These are phyloP conservation scores for Cydia pomonella DNA, from an alignment of 1,140 invertebrate genomes.

Conservation along the genomic window DNA sequence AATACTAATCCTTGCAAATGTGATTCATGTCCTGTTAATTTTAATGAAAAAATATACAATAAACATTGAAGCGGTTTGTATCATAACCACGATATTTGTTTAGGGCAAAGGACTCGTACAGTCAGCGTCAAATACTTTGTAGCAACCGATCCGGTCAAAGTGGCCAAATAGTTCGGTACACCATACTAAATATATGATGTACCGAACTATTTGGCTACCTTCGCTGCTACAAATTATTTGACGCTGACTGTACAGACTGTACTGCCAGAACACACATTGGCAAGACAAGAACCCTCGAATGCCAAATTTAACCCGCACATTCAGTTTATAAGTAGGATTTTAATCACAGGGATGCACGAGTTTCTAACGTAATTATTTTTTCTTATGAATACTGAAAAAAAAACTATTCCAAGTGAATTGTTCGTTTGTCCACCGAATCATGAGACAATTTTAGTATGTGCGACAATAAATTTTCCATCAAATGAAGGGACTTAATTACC, in stretches of 20 bases:
- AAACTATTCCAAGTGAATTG: neutral
- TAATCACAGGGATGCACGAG: neutral
- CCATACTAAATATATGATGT: too few relatives aligned
- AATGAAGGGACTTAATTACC: constrained; percentile 24
- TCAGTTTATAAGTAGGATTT: neutral
- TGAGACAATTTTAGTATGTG: neutral
- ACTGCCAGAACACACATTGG: constrained; percentile 10
- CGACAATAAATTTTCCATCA: neutral
- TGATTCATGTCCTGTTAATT: neutral
- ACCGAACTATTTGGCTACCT: too few relatives aligned
- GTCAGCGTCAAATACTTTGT: too few relatives aligned
- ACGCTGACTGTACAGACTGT: too few relatives aligned
- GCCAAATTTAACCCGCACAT: constrained; percentile 9
- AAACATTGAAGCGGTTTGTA: neutral
- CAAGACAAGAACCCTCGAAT: constrained; percentile 11
- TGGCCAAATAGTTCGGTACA: too few relatives aligned
- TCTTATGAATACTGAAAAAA: neutral
- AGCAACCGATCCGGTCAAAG: too few relatives aligned
- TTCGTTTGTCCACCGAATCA: neutral
- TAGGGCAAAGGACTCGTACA: too few relatives aligned
- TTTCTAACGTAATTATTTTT: neutral
- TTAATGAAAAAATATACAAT: neutral
- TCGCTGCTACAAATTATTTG: too few relatives aligned
- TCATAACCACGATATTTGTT: neutral
- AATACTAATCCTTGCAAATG: neutral